Percentiles rank a stretch among this genome's conserved stretches.
phyloP scores from a whole-genome alignment of 2,797 vertebrate species.

The Limosa lapponica region DNA sequence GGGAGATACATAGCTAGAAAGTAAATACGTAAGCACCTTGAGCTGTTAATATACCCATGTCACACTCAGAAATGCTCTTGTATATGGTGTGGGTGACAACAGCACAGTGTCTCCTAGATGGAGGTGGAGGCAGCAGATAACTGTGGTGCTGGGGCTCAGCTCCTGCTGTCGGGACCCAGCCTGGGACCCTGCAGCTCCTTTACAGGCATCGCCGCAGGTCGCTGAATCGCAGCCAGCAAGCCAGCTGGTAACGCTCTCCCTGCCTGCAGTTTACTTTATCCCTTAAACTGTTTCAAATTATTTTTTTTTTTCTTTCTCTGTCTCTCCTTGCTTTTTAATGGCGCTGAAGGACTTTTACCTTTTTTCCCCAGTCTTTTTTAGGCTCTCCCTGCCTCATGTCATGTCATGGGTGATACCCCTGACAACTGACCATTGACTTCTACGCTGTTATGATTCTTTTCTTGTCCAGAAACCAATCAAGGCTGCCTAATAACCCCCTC shows the following conservation, averaged over 20 bases:
- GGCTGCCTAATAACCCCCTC: not conserved
- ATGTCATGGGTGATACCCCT: not conserved
- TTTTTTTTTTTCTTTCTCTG: not conserved
- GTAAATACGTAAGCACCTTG: not conserved
- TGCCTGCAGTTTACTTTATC: not conserved
- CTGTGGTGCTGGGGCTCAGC: not conserved
- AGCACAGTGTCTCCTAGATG: not conserved
- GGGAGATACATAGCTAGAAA: not conserved
- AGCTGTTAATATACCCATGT: not conserved
- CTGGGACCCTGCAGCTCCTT: not conserved
- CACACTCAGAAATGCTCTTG: not conserved
- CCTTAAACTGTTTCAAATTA: not conserved
- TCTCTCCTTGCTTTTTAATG: not conserved
- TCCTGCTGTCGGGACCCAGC: not conserved
- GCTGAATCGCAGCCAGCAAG: not conserved
- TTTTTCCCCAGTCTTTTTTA: not conserved
- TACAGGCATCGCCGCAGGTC: fast-evolving
- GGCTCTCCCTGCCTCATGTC: not conserved
- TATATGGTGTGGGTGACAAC: not conserved
- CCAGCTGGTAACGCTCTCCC: not conserved
- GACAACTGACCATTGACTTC: not conserved
- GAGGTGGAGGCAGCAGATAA: not conserved
- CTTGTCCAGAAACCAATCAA: not conserved
- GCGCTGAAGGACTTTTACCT: not conserved
- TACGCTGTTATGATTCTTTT: not conserved